Evolutionary conservation across 2,113 vertebrate genomes (phyloP).

Genomic region (Phrynocephalus versicolor): DNA sequence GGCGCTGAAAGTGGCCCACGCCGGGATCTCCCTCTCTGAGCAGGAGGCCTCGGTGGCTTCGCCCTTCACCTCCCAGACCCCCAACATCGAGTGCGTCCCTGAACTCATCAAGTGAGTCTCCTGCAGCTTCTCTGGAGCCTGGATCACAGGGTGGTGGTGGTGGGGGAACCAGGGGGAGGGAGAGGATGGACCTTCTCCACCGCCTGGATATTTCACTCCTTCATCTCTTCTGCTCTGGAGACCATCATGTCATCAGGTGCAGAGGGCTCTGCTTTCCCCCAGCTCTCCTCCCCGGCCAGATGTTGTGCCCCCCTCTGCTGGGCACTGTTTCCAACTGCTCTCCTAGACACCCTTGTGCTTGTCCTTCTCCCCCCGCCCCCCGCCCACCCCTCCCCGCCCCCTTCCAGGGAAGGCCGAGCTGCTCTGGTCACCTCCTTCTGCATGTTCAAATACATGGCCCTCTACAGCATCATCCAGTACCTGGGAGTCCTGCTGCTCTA

Average conservation of each 20-base stretch:
- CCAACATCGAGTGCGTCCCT: slow-evolving; percentile 78
- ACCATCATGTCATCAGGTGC: too few species aligned
- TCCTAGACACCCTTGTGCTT: not conserved
- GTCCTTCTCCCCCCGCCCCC: not conserved
- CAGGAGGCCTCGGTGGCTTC: slow-evolving; percentile 83
- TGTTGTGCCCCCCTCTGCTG: too few species aligned
- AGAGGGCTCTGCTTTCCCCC: too few species aligned
- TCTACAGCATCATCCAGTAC: slow-evolving; percentile 83
- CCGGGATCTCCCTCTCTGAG: slow-evolving; percentile 80
- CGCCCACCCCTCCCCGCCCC: not conserved
- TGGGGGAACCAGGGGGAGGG: too few species aligned
- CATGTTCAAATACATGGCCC: slow-evolving; percentile 86
- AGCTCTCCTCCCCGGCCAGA: not conserved
- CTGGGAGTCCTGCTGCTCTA: slow-evolving; percentile 81
- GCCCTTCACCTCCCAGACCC: slow-evolving; percentile 77
- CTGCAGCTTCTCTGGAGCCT: not conserved
- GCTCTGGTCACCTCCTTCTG: slow-evolving; percentile 82
- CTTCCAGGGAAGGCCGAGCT: slow-evolving; percentile 79
- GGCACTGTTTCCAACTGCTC: too few species aligned
- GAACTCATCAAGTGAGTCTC: slow-evolving; percentile 77
- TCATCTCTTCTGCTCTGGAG: not conserved
- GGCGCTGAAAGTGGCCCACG: slow-evolving; percentile 83
- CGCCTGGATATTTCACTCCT: not conserved
- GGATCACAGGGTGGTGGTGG: not conserved
- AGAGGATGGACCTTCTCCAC: too few species aligned